Evolutionary conservation across 64 coral and sea anemone genomes (phyloP), one percentile per base, ranked within the genome.

Genomic region (Trachythela sp.): DNA sequence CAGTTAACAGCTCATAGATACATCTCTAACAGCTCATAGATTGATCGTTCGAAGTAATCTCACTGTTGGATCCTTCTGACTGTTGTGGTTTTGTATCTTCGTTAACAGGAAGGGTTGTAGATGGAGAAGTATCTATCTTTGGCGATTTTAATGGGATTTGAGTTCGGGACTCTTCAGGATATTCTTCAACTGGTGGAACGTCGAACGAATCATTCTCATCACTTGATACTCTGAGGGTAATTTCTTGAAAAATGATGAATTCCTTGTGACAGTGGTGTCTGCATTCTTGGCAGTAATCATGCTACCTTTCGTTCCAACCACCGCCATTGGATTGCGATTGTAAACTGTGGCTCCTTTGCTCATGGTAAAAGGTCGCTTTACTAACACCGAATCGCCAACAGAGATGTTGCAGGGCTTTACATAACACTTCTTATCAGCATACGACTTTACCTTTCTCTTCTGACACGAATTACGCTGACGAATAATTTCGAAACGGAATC

Each of bases 161-260:
- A n/a, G n/a, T n/a, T n/a, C n/a, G n/a, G n/a, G n/a, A n/a, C n/a
- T n/a, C n/a, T n/a, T n/a, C n/a, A n/a, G n/a, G n/a, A n/a, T n/a
- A n/a, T n/a, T n/a, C n/a, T n/a, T n/a, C n/a, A n/a, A n/a, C n/a
- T n/a, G n/a, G n/a, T n/a, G n/a, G n/a, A n/a, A n/a, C n/a, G n/a
- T n/a, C n/a, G n/a, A n/a, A n/a, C n/a, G n/a, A n/a, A n/a, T n/a
- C n/a, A n/a, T n/a, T n/a, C n/a, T n/a, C n/a, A n/a, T n/a, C n/a
- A n/a, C n/a, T n/a, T n/a, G n/a, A n/a, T n/a, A n/a, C n/a, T n/a
- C n/a, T n/a, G n/a, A n/a, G n/a, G n/a, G n/a, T n/a, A n/a, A n/a
- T n/a, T n/a, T n/a, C n/a, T 91, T 91, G 60, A 91, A 75, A 36
- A 86, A 91, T 34, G 84, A 80, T 11, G 60, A 83, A 26, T 88